These are phyloP conservation scores for Callimorpha dominula DNA, from an alignment of 2,888 invertebrate genomes.

Conservation along the genomic window DNA sequence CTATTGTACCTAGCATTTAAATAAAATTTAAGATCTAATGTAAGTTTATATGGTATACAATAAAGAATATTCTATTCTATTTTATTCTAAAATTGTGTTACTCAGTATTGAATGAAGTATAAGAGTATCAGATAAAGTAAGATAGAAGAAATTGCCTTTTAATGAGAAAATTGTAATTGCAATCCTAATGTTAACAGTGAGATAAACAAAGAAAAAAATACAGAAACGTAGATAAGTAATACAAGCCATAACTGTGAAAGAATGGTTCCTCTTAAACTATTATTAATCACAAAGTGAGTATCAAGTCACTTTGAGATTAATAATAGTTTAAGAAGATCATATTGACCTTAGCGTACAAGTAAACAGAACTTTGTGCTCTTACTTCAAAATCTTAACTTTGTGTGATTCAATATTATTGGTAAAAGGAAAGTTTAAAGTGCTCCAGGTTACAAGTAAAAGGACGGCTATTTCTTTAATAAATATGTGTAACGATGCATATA, in stretches of 20 bases:
- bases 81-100: too few species aligned
- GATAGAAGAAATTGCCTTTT: too few species aligned
- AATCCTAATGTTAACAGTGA: too few species aligned
- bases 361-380: conserved; percentile 3
- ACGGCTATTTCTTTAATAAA: conserved; percentile 22
- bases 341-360: neutral
- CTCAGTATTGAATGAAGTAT: too few species aligned
- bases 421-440: conserved; percentile 42
- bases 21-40: too few species aligned
- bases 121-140: too few species aligned
- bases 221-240: neutral
- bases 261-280: neutral
- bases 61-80: too few species aligned
- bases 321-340: conserved; percentile 1
- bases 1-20: too few species aligned
- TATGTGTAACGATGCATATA: neutral
- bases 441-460: conserved; percentile 12
- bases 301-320: neutral
- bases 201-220: neutral
- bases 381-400: conserved; percentile 25
- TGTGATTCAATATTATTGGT: conserved; percentile 25
- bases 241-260: neutral
- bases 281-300: too few species aligned
- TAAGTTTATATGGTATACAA: too few species aligned
- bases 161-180: too few species aligned